These are phyloP conservation scores for Heliconius hortense DNA, from an alignment of 2,888 invertebrate species.

Conservation along the genomic window DNA sequence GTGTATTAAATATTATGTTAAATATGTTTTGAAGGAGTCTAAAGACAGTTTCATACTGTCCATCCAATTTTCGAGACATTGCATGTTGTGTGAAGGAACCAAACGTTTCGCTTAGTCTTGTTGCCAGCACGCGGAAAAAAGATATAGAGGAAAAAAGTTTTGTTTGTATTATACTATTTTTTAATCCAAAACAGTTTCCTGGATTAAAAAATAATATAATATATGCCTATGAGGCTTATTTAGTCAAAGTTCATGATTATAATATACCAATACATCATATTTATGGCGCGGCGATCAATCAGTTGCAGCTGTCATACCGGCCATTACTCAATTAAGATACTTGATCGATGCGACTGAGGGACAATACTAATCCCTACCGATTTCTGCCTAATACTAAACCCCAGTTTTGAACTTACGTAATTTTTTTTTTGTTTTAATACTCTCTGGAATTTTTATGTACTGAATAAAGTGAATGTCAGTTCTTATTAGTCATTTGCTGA, in stretches of 20 bases:
- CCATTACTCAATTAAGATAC: conserved; percentile 70
- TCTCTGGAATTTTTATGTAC: too few species aligned
- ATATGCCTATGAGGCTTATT: conserved; percentile 14
- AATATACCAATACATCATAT: conserved; percentile 58
- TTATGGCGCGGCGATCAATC: conserved; percentile 60
- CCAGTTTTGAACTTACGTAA: background rate
- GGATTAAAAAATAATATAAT: background rate
- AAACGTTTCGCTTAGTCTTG: background rate
- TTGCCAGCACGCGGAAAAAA: background rate
- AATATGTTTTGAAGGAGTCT: background rate
- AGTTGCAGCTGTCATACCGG: conserved; percentile 52
- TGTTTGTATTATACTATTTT: too few species aligned
- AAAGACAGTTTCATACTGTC: background rate
- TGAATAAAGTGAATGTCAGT: background rate
- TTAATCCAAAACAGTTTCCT: background rate
- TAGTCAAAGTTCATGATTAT: conserved; percentile 41
- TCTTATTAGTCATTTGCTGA: too few species aligned
- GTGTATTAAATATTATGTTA: too few species aligned
- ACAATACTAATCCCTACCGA: conserved; percentile 41
- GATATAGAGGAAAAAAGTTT: background rate
- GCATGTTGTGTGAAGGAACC: background rate
- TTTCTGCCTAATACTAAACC: conserved; percentile 31
- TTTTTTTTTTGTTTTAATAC: background rate
- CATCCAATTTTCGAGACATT: background rate
- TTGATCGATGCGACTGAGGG: conserved; percentile 58